A percentile compares a stretch with the other conserved stretches of the same genome.
These are phyloP conservation scores for Galemys pyrenaicus DNA, from an alignment of 2,113 vertebrate species.

Conservation along the genomic window DNA sequence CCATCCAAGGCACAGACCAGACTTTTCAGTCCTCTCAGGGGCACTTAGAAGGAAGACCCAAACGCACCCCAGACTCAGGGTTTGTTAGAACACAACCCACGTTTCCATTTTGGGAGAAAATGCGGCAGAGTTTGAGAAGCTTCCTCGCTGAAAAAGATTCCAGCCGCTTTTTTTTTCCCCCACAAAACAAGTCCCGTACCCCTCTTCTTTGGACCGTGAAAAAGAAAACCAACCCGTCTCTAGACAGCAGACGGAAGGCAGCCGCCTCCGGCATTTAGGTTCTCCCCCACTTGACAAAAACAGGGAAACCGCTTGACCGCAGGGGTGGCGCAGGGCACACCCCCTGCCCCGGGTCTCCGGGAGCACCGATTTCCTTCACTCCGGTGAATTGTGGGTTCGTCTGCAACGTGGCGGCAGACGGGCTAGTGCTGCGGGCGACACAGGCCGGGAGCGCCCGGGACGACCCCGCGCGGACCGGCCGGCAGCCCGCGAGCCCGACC, in stretches of 20 bases:
- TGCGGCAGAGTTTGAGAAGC: background rate
- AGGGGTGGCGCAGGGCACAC: background rate
- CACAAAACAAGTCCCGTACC: background rate
- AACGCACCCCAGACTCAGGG: background rate
- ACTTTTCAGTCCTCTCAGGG: background rate
- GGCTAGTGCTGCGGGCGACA: background rate
- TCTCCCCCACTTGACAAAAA: background rate
- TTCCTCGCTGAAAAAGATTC: background rate
- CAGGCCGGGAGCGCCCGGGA: background rate
- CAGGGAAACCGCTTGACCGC: background rate
- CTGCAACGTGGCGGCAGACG: slow-evolving; percentile 27
- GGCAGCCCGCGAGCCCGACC: background rate
- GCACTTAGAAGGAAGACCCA: background rate
- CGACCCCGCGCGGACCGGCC: background rate
- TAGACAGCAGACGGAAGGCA: background rate
- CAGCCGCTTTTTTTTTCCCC: background rate
- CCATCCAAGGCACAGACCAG: background rate
- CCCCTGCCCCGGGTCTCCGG: background rate
- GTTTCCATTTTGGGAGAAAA: background rate
- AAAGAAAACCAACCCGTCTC: background rate
- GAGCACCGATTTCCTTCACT: background rate
- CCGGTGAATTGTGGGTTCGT: background rate
- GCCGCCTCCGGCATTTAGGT: background rate
- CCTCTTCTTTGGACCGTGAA: background rate
- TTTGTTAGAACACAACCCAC: background rate